These are phyloP conservation scores for Pachydiplax longipennis DNA, from an alignment of 2,888 invertebrate genomes.

Conservation along the genomic window DNA sequence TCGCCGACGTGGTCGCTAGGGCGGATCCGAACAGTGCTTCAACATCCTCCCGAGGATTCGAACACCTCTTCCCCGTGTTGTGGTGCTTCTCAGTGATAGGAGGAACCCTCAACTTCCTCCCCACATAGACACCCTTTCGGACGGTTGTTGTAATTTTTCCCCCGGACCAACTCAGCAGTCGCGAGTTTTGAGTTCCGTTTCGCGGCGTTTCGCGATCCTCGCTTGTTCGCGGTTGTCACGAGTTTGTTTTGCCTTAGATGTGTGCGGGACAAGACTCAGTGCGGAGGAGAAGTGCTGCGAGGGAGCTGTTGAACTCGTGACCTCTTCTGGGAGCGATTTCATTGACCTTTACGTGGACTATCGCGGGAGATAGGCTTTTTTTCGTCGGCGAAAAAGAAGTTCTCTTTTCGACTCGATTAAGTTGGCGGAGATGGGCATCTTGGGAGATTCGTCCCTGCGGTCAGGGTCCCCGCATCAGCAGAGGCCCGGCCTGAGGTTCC, in stretches of 20 bases:
- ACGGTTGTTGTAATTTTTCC: too few species aligned
- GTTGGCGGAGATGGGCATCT: background rate
- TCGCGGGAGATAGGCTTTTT: too few species aligned
- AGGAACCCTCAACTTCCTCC: too few species aligned
- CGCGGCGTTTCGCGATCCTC: too few species aligned
- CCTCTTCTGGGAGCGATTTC: background rate
- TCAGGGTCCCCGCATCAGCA: conserved; percentile 25
- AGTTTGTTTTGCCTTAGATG: background rate
- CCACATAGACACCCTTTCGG: too few species aligned
- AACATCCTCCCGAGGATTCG: too few species aligned
- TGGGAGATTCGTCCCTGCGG: conserved; percentile 5
- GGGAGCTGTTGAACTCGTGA: background rate
- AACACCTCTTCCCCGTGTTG: too few species aligned
- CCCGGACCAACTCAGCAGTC: too few species aligned
- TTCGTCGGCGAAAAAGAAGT: background rate
- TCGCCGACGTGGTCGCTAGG: background rate
- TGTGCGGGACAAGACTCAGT: background rate
- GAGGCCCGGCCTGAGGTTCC: background rate
- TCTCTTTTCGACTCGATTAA: background rate
- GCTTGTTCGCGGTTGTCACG: background rate
- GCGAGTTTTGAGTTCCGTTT: too few species aligned
- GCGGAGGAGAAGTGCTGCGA: background rate
- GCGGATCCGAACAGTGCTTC: background rate
- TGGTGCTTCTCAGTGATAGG: too few species aligned
- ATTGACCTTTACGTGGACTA: background rate